Base-by-base conservation (phyloP, 2,888 invertebrate species). In the Deilephila elpenor region DNA sequence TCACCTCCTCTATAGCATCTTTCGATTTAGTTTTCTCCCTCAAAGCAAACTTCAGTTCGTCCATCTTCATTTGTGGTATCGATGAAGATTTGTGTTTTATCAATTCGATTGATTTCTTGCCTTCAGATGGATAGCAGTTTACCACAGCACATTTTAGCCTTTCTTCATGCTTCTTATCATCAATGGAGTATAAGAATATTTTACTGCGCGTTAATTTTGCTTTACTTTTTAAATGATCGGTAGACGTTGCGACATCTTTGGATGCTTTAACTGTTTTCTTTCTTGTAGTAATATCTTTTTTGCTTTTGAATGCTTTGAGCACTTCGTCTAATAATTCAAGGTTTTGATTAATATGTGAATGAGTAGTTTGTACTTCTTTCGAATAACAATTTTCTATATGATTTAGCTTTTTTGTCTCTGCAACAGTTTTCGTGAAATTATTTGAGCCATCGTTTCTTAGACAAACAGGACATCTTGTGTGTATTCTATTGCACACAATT, bases 11-110 rank as follows among this genome's bases (percentile, higher is more conserved):
- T 1, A 93, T 88, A 0, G 91, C 85, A 60, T 93, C 92, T 87
- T 91, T 93, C 0, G 92, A 89, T 80, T 83, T 89, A 0, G 83
- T 83, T 75, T 90, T 92, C 19, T 88, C 90, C 83, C 89, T 93
- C 2, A 91, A 75, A 3, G 87, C 87, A 37, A 91, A 82, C 74
- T 91, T 93, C 0, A 92, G 74, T 76, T 93, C 92, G 56, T 94
- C 93, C n/a, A 92, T 76, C 75, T 93, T 93, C 93, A 93, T 93
- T 85, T 90, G 93, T 0, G 94, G 93, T 74, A 93, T 90, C 0
- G 94, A 94, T 1, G 89, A 93, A 0, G 93, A 93, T 74, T 94
- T 94, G 14, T 87, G 88, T 77, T 91, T 91, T 1, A 83, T 82
- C 8, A 92, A 74, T 73, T 89, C 86, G 5, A 87, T 79, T 25